A percentile compares a stretch with the other conserved stretches of the same genome.
Conservation (phyloP, 2,113 vertebrate genomes). For the Rhabdomys dilectus region DNA sequence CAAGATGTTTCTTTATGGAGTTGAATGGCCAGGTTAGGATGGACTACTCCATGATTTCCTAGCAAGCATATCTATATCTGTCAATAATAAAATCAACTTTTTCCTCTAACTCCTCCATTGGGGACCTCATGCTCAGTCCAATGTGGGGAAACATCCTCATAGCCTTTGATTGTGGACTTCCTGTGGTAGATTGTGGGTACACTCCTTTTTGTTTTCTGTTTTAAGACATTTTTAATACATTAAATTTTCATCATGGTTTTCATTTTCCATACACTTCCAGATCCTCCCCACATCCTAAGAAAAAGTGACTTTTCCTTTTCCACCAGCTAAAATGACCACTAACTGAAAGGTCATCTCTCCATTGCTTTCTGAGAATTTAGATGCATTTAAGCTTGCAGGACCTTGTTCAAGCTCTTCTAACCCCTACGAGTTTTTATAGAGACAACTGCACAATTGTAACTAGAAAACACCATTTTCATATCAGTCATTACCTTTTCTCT, state of each 20-base stretch:
- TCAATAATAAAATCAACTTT: neutral
- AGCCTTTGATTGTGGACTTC: neutral
- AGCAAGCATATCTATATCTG: neutral
- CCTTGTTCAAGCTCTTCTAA: neutral
- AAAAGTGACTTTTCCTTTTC: neutral
- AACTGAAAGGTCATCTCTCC: neutral
- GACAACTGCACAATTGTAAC: too few species aligned
- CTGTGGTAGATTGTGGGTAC: neutral
- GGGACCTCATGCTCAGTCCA: too few species aligned
- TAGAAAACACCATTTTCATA: neutral
- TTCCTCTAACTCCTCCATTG: neutral
- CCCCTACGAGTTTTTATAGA: neutral
- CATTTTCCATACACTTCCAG: accelerated
- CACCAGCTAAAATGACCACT: neutral
- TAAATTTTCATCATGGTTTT: neutral
- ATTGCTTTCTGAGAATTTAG: neutral
- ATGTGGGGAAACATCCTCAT: too few species aligned
- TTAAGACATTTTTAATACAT: neutral
- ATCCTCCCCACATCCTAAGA: neutral
- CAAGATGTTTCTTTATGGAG: neutral
- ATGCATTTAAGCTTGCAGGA: neutral
- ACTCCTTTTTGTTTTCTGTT: neutral
- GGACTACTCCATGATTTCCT: neutral
- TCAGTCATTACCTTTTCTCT: neutral
- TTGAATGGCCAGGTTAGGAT: neutral